Base-by-base conservation (phyloP, 2,113 vertebrate genomes). In the Aviceda subcristata region DNA sequence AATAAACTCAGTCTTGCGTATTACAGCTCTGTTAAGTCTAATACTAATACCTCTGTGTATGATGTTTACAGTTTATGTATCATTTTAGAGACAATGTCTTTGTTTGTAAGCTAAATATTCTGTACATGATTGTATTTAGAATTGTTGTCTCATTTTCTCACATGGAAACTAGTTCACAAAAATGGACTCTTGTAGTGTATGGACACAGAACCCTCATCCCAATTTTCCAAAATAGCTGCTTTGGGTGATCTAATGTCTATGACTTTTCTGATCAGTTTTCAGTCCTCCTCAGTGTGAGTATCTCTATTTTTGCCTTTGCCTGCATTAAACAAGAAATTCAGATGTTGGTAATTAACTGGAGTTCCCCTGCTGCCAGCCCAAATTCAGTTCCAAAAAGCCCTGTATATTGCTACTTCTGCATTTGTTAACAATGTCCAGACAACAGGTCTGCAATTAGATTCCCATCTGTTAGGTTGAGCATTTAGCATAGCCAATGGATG, bases 271-370 rank as follows among this genome's bases (percentile, higher is more conserved):
- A 62, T 73, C 57, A 8, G 26, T 63, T 84, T 90, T 97, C 85
- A 45, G 23, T 24, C n/a, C 51, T 79, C 27, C 56, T 95, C 86
- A 90, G 89, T 80, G 50, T 29, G 15, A 88, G 39, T 85, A 73
- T 68, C 24, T 95, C 91, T 88, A 17, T 83, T 90, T 97, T 90
- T 90, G 78, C 91, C 66, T 92, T 96, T 87, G 96, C 97, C 88
- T 97, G 97, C 97, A 96, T 97, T 97, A 97, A 97, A 97, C 97
- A 97, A 95, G 97, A 96, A 97, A 97, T 97, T 98, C 98, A 98
- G 98, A 98, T 98, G 98, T 98, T 98, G 96, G 97, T 98, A 98
- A 99, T 98, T 98, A 98, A 97, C 97, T 94, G n/a, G 94, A 95
- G 60, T 80, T 98, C 97, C 96, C 97, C 97, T 97, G 97, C 98